These are phyloP conservation scores for Deilephila elpenor DNA, from an alignment of 2,888 invertebrate genomes.

Conservation along the genomic window DNA sequence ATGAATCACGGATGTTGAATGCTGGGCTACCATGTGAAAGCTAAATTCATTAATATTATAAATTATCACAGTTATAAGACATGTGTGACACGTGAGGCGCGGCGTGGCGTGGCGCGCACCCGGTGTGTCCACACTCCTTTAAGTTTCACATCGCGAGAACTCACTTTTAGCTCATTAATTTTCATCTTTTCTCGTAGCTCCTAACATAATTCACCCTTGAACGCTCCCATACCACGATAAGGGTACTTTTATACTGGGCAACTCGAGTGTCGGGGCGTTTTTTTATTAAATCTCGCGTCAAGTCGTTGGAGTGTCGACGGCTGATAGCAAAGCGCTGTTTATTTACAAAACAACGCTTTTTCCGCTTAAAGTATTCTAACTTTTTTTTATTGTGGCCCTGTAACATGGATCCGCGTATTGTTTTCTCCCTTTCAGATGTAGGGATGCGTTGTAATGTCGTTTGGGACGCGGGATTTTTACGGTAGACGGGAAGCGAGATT, in stretches of 20 bases:
- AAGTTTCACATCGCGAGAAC: conserved; percentile 53
- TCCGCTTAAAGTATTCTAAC: conserved; percentile 70
- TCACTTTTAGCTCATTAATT: conserved; percentile 83
- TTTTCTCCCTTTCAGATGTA: conserved; percentile 61
- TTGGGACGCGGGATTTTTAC: conserved; percentile 43
- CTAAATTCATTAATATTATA: too few species aligned
- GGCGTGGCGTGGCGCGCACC: background rate
- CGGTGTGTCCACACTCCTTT: conserved; percentile 22
- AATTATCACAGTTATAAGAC: too few species aligned
- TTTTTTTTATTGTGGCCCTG: conserved; percentile 57
- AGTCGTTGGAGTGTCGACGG: conserved; percentile 79
- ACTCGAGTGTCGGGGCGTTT: conserved; percentile 58
- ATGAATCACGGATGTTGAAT: too few species aligned
- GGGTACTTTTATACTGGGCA: conserved; percentile 70
- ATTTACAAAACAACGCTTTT: conserved; percentile 81
- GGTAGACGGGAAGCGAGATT: background rate
- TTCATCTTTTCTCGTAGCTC: conserved; percentile 79
- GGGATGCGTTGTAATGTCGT: conserved; percentile 64
- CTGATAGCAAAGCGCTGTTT: conserved; percentile 79
- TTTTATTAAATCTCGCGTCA: conserved; percentile 77
- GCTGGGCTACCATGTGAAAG: too few species aligned
- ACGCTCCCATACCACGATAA: conserved; percentile 82
- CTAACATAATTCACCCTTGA: conserved; percentile 82
- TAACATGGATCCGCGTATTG: conserved; percentile 57
- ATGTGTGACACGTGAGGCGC: background rate